Conservation (phyloP, 1,140 invertebrate genomes). For the Teleopsis dalmanni region DNA sequence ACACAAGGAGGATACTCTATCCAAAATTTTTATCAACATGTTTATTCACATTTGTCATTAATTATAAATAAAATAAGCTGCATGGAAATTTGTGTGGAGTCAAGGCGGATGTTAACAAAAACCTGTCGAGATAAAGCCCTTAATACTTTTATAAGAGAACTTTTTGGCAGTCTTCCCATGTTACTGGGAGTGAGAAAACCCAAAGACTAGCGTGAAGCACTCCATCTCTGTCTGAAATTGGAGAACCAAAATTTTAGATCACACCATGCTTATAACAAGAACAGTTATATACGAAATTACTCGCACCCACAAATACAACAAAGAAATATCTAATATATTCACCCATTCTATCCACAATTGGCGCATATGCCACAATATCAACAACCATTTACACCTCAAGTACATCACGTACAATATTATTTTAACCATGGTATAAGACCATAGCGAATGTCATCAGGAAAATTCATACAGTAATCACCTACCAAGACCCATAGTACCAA, state of each 20-base stretch:
- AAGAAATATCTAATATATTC: too few species aligned
- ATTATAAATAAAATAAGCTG: constrained; percentile 19
- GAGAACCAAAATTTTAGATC: constrained; percentile 12
- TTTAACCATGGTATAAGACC: too few species aligned
- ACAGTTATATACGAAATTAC: too few species aligned
- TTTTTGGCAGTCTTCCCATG: constrained; percentile 10
- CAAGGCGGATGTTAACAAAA: constrained; percentile 9
- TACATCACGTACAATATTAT: too few species aligned
- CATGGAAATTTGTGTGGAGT: constrained; percentile 9
- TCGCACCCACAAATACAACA: too few species aligned
- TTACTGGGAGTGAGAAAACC: constrained; percentile 11
- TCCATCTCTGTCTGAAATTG: constrained; percentile 16
- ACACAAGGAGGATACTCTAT: constrained; percentile 6
- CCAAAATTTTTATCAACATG: constrained; percentile 16
- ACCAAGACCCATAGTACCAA: too few species aligned
- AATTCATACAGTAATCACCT: too few species aligned
- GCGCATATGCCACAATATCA: too few species aligned
- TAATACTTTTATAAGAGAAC: constrained; percentile 8
- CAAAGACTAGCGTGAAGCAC: too few species aligned
- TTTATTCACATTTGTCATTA: constrained; percentile 16
- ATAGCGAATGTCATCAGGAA: too few species aligned
- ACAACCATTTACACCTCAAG: too few species aligned
- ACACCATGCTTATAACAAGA: neutral
- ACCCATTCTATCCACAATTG: too few species aligned
- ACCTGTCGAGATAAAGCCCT: constrained; percentile 13